Conservation (phyloP, 2,113 vertebrate genomes). For the Copsychus sechellarum region DNA sequence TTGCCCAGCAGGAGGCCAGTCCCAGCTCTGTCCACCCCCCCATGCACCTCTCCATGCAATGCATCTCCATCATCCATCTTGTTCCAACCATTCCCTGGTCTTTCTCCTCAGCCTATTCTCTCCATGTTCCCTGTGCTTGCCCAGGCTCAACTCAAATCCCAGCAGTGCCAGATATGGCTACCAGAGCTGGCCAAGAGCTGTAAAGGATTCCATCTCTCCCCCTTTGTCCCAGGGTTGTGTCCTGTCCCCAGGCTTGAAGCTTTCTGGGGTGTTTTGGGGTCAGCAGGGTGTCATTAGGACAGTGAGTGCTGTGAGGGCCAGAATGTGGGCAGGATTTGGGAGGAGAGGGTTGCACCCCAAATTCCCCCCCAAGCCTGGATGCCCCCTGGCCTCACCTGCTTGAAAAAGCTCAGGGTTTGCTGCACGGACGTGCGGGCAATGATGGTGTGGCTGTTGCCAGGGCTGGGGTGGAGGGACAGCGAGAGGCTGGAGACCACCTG, state of each 20-base stretch:
- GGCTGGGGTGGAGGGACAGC: constrained; percentile 90
- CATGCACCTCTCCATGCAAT: neutral
- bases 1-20: constrained; percentile 38
- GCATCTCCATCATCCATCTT: neutral
- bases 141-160: neutral
- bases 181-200: neutral
- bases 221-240: neutral
- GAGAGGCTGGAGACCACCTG: constrained; percentile 89
- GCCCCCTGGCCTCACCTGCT: constrained; percentile 72
- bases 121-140: rapidly evolving
- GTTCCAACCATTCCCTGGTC: neutral
- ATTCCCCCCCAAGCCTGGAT: too few species aligned
- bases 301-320: neutral
- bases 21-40: neutral
- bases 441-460: constrained; percentile 95
- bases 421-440: constrained; percentile 88
- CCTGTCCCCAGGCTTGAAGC: neutral
- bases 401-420: constrained; percentile 87
- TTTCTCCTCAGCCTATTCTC: neutral
- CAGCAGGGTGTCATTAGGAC: neutral
- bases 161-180: neutral
- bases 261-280: neutral
- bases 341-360: neutral
- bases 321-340: neutral
- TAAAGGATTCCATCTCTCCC: neutral